Conservation (phyloP, 2,797 vertebrate genomes). For the Oreonectes daqikongensis region DNA sequence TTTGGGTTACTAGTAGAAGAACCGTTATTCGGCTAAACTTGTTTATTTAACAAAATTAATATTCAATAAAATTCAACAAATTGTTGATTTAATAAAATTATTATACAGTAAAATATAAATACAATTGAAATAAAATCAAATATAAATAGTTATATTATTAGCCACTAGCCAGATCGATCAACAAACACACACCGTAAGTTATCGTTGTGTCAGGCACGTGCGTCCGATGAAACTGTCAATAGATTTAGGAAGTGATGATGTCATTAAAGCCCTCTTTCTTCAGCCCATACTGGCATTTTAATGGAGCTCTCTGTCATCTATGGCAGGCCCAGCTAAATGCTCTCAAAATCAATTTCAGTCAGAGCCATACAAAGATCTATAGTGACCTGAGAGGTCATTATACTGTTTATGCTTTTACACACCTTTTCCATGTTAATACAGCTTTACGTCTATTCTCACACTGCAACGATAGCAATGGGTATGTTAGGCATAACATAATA, state of each 20-base stretch:
- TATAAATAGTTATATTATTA: too few relatives aligned
- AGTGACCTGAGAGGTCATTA: not conserved
- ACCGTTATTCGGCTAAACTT: too few relatives aligned
- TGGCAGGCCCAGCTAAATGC: not conserved
- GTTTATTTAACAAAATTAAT: too few relatives aligned
- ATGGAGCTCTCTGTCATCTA: not conserved
- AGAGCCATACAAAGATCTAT: not conserved
- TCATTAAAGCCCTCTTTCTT: not conserved
- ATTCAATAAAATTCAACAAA: too few relatives aligned
- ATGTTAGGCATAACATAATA: not conserved
- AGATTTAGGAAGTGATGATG: not conserved
- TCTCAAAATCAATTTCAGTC: not conserved
- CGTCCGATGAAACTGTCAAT: too few relatives aligned
- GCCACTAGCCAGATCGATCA: too few relatives aligned
- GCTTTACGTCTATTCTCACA: not conserved
- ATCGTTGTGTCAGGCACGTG: too few relatives aligned
- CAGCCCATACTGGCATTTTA: slow-evolving; percentile 1
- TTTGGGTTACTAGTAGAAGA: too few relatives aligned
- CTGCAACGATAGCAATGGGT: not conserved
- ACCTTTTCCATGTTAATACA: not conserved
- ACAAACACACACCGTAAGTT: too few relatives aligned
- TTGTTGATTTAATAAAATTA: too few relatives aligned
- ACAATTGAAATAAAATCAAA: too few relatives aligned
- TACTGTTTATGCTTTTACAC: not conserved
- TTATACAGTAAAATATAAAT: too few relatives aligned